Base-by-base conservation (phyloP, 1,140 invertebrate species). In the Aricia agestis region DNA sequence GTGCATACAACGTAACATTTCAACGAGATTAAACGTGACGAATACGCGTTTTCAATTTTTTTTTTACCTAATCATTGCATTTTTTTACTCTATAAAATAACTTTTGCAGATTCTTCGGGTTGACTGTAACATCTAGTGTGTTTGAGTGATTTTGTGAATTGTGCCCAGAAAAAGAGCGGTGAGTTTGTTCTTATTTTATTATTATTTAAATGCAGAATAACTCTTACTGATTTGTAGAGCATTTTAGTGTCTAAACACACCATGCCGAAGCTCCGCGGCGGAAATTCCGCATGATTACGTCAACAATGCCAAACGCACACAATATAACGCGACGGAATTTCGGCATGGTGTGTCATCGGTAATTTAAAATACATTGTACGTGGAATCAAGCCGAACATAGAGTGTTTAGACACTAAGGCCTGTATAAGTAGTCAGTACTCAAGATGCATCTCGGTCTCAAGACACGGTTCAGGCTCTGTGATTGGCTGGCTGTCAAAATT, bases 61-160 rank as follows among this genome's bases (percentile, higher is more conserved):
- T 19, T 59, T 18, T 5, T 13, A 17, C 18, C 7, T n/a, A n/a
- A 17, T 58, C 1, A 15, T 59, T 59, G 6, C 15, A 17, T 59
- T 59, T 31, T 63, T 63, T 19, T 19, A 25, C 18, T 19, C 0
- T 25, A 11, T 11, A 25, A 19, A 10, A 1, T 11, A 18, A 63
- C 1, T 63, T 19, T 25, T 25, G 18, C 59, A 63, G 59, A 25
- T 63, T 19, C 17, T 25, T 63, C 59, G 10, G 59, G 19, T 25
- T 63, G 59, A 63, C 59, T 63, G 59, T 63, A 52, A 63, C 59
- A 25, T 63, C 59, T 63, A 19, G 19, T 19, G 19, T 19, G 59
- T 63, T 63, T 59, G 58, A 63, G 59, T 63, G 59, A 19, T 63
- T 63, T 25, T 25, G 59, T 63, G 59, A 63, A 63, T 18, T 63